Conservation (phyloP, 2,797 vertebrate species). For the Lutra lutra region DNA sequence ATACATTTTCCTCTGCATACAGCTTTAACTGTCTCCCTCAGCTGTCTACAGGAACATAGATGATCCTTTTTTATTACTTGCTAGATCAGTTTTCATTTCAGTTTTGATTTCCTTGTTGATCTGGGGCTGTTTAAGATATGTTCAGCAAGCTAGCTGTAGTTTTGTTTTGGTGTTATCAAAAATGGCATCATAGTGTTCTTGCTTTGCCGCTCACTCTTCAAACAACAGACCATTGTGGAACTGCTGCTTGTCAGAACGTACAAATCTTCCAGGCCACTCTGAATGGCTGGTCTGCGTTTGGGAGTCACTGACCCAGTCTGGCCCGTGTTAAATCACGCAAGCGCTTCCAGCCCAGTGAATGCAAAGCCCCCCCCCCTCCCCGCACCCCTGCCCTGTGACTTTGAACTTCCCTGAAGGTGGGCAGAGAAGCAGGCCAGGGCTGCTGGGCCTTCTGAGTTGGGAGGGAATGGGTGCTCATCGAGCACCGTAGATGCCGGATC, state of each 20-base stretch:
- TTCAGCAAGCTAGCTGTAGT: not conserved
- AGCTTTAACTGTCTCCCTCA: not conserved
- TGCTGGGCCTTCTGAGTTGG: not conserved
- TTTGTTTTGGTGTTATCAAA: conserved; percentile 1
- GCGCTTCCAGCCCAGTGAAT: not conserved
- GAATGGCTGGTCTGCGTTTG: not conserved
- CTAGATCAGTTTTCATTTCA: not conserved
- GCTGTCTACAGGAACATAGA: not conserved
- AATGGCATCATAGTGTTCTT: not conserved
- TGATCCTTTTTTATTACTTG: not conserved
- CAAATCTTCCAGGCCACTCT: not conserved
- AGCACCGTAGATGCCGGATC: not conserved
- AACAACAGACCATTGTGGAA: not conserved
- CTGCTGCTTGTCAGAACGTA: rapidly evolving
- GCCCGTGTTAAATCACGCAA: not conserved
- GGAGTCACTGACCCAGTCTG: not conserved
- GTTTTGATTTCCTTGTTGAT: not conserved
- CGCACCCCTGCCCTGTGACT: not conserved
- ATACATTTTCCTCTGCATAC: not conserved
- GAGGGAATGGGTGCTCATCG: not conserved
- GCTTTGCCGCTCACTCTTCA: not conserved
- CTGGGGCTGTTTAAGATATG: not conserved
- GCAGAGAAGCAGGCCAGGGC: not conserved
- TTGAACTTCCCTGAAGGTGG: not conserved
- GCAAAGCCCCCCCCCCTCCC: not conserved